Conservation (phyloP, 2,113 vertebrate genomes). For the Onychostruthus taczanowskii region DNA sequence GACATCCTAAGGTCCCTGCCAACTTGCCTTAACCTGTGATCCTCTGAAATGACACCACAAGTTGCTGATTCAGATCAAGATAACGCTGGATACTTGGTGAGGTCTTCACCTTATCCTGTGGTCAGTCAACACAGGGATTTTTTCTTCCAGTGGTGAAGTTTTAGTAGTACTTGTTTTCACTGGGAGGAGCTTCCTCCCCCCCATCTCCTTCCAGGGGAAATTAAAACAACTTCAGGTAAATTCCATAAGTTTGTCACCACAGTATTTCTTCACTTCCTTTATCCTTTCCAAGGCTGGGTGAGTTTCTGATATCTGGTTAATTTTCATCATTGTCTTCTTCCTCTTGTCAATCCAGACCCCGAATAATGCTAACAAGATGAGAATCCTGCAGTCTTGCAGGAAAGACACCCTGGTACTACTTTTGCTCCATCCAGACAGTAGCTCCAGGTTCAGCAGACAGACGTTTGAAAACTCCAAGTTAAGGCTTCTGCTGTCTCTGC, state of each 20-base stretch:
- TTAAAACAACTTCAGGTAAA: neutral
- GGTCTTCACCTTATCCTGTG: neutral
- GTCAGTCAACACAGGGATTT: neutral
- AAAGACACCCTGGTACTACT: neutral
- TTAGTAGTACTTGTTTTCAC: neutral
- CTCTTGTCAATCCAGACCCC: neutral
- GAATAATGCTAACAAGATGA: neutral
- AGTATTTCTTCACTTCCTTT: neutral
- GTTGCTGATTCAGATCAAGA: neutral
- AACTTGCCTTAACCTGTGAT: neutral
- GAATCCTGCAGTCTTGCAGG: neutral
- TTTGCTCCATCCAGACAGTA: neutral
- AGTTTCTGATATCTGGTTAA: neutral
- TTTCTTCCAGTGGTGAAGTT: neutral
- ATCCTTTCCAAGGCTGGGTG: neutral
- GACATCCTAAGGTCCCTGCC: neutral
- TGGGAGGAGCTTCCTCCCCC: neutral
- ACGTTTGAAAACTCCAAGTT: neutral
- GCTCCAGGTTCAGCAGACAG: neutral
- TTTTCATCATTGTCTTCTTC: neutral
- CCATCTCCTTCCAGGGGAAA: neutral
- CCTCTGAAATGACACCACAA: neutral
- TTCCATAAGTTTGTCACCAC: neutral
- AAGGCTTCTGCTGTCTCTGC: neutral
- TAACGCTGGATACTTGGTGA: fast-evolving